Evolutionary conservation across 2,888 invertebrate genomes (phyloP).

Genomic region (Pardosa pseudoannulata): DNA sequence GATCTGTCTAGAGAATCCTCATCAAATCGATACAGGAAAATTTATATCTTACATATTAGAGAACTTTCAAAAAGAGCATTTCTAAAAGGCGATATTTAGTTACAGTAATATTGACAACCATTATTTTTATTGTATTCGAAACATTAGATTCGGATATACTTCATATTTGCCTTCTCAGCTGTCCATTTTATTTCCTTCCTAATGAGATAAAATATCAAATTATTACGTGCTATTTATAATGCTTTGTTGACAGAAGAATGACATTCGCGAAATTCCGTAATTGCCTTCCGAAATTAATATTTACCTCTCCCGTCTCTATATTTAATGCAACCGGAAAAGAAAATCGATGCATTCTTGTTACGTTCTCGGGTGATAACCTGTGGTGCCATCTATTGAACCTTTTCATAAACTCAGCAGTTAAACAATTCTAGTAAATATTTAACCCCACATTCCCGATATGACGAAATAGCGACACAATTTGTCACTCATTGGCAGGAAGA

Average conservation of each 20-base stretch:
- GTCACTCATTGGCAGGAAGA: not conserved
- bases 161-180: not conserved
- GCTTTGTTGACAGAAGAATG: slow-evolving; percentile 12
- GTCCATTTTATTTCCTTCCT: not conserved
- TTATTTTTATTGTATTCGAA: too few relatives aligned
- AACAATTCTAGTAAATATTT: not conserved
- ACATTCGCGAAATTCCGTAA: slow-evolving; percentile 1
- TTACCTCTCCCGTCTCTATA: slow-evolving; percentile 1
- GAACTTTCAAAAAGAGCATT: too few relatives aligned
- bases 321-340: not conserved
- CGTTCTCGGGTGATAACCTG: not conserved
- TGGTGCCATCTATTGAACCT: not conserved
- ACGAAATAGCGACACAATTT: not conserved
- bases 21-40: too few relatives aligned
- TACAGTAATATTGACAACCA: too few relatives aligned
- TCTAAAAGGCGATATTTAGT: too few relatives aligned
- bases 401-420: not conserved
- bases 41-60: too few relatives aligned
- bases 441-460: not conserved
- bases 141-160: not conserved
- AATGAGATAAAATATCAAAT: slow-evolving; percentile 15
- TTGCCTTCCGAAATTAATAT: slow-evolving; percentile 1
- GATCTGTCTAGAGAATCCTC: too few relatives aligned
- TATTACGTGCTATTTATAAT: slow-evolving; percentile 1
- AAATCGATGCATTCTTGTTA: not conserved